These are phyloP conservation scores for Indicator indicator DNA, from an alignment of 2,113 vertebrate species.

Conservation along the genomic window DNA sequence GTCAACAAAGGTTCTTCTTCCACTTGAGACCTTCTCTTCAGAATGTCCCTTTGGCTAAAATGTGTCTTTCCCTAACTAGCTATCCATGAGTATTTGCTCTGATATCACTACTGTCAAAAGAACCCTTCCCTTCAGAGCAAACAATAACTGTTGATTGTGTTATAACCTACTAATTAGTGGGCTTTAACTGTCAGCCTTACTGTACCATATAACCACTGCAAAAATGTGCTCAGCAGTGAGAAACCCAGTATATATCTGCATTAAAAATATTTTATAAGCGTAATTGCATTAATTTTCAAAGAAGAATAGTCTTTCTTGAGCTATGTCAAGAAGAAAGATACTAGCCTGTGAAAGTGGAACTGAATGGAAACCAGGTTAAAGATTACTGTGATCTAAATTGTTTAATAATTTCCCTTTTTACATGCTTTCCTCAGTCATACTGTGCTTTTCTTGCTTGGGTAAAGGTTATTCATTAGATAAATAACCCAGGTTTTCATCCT, in stretches of 20 bases:
- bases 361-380: conserved; percentile 20
- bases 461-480: conserved; percentile 32
- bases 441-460: background rate
- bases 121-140: background rate
- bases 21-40: background rate
- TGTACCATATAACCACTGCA: background rate
- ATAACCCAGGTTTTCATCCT: conserved; percentile 1
- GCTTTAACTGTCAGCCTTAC: background rate
- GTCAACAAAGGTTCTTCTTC: background rate
- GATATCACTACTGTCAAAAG: background rate
- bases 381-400: background rate
- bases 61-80: background rate
- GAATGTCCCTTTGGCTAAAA: background rate
- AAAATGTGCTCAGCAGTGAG: background rate
- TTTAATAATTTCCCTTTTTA: conserved; percentile 2
- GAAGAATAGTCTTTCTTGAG: background rate
- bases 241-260: background rate
- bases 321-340: background rate
- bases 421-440: background rate
- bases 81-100: background rate
- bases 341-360: background rate
- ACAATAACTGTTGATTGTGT: background rate
- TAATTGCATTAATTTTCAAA: background rate
- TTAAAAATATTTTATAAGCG: background rate
- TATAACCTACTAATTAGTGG: background rate